A percentile compares a stretch with the other conserved stretches of the same genome.
These are phyloP conservation scores for Troglohyphantes excavatus DNA, from an alignment of 2,888 invertebrate species.

Conservation along the genomic window DNA sequence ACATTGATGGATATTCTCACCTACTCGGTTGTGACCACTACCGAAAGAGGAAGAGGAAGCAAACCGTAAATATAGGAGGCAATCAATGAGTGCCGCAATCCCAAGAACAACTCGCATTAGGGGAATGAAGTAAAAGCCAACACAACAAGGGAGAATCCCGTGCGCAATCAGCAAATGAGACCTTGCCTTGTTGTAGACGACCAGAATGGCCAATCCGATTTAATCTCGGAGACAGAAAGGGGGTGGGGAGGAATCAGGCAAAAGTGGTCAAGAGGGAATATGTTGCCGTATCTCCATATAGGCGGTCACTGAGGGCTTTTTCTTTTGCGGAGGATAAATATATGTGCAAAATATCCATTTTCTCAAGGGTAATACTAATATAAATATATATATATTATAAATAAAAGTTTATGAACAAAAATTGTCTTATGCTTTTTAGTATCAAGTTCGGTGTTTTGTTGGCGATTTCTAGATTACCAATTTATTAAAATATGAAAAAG, in stretches of 20 bases:
- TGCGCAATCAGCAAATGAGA: conserved; percentile 61
- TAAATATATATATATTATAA: too few relatives aligned
- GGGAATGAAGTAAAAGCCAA: conserved; percentile 21
- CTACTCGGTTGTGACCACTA: conserved; percentile 23
- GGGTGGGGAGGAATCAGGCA: conserved; percentile 17
- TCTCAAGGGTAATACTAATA: too few relatives aligned
- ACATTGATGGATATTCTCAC: conserved; percentile 23
- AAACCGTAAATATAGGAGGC: background rate
- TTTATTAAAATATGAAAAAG: too few relatives aligned
- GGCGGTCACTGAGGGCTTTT: too few relatives aligned
- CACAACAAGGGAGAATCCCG: background rate
- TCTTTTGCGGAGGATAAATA: too few relatives aligned
- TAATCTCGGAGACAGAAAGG: conserved; percentile 31
- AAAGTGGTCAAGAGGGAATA: background rate
- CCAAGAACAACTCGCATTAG: conserved; percentile 51
- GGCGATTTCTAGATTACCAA: too few relatives aligned
- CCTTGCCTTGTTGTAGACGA: conserved; percentile 30
- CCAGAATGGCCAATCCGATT: conserved; percentile 35
- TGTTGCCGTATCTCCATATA: background rate
- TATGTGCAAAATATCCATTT: too few relatives aligned
- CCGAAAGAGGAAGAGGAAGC: background rate
- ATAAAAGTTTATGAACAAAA: too few relatives aligned
- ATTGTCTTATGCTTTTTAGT: too few relatives aligned
- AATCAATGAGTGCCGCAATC: conserved; percentile 43
- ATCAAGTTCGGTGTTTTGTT: too few relatives aligned